Evolutionary conservation across 2,888 invertebrate genomes (phyloP).

Genomic region (Tuberolachnus salignus): DNA sequence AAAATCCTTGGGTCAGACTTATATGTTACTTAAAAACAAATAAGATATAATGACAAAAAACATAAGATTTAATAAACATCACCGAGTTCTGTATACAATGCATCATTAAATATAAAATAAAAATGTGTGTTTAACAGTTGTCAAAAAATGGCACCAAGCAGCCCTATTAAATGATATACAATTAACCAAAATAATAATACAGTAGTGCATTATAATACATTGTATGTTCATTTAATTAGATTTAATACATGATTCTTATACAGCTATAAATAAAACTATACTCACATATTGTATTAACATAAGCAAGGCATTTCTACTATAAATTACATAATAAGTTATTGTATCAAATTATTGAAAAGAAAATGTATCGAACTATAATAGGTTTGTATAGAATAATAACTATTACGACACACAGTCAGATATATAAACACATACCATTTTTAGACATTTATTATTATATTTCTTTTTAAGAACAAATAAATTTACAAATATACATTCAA

Average conservation of each 20-base stretch:
- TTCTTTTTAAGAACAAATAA: background rate
- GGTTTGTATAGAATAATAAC: background rate
- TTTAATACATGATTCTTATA: background rate
- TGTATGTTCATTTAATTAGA: slow-evolving; percentile 3
- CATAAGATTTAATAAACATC: slow-evolving; percentile 10
- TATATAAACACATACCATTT: background rate
- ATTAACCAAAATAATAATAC: slow-evolving; percentile 2
- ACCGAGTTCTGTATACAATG: slow-evolving; percentile 13
- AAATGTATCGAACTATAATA: background rate
- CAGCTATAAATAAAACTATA: background rate
- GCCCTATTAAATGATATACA: slow-evolving; percentile 27
- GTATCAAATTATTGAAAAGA: background rate
- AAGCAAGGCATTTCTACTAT: background rate
- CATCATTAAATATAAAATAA: slow-evolving; percentile 25
- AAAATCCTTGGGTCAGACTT: slow-evolving; percentile 54
- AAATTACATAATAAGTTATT: background rate
- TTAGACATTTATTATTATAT: background rate
- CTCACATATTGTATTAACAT: background rate
- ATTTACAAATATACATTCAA: background rate
- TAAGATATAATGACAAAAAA: slow-evolving; percentile 44
- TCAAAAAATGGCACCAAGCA: slow-evolving; percentile 15
- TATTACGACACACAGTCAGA: background rate
- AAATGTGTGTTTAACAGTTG: slow-evolving; percentile 6
- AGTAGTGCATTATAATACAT: slow-evolving; percentile 1
- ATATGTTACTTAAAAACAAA: slow-evolving; percentile 32